These are phyloP conservation scores for Halcyon badia DNA, from an alignment of 2,797 vertebrate genomes.

Conservation along the genomic window DNA sequence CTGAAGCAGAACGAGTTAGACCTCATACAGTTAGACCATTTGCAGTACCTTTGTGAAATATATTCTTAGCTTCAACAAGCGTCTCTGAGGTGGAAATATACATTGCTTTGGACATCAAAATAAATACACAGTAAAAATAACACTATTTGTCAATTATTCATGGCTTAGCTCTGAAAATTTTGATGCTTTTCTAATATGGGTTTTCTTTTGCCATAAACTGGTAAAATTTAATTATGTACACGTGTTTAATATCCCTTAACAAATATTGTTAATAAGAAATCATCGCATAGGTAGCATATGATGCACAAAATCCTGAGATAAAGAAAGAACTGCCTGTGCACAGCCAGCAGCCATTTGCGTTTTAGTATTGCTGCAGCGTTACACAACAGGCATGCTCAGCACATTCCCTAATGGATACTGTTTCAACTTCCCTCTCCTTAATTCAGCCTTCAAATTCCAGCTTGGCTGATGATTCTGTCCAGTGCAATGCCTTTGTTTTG, in stretches of 20 bases:
- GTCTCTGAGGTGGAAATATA: not conserved
- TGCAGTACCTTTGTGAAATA: not conserved
- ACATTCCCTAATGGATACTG: slow-evolving; percentile 23
- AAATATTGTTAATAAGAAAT: not conserved
- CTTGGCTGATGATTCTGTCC: not conserved
- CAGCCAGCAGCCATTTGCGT: slow-evolving; percentile 58
- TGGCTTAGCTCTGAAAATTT: not conserved
- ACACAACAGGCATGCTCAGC: slow-evolving; percentile 44
- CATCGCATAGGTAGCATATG: not conserved
- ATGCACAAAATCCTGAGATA: not conserved
- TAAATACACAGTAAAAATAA: not conserved
- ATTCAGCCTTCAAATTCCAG: not conserved
- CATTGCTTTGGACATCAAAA: not conserved
- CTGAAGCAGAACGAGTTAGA: not conserved
- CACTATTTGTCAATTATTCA: not conserved
- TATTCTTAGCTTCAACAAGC: not conserved
- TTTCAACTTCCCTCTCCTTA: slow-evolving; percentile 14
- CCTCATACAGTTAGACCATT: not conserved
- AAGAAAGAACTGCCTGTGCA: slow-evolving; percentile 10
- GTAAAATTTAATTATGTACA: not conserved
- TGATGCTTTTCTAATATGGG: not conserved
- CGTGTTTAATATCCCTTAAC: not conserved
- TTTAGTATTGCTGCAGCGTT: not conserved
- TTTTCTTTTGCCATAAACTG: not conserved
- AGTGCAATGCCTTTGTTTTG: not conserved